Conservation (phyloP, 2,888 invertebrate species). For the Campoletis raptor region DNA sequence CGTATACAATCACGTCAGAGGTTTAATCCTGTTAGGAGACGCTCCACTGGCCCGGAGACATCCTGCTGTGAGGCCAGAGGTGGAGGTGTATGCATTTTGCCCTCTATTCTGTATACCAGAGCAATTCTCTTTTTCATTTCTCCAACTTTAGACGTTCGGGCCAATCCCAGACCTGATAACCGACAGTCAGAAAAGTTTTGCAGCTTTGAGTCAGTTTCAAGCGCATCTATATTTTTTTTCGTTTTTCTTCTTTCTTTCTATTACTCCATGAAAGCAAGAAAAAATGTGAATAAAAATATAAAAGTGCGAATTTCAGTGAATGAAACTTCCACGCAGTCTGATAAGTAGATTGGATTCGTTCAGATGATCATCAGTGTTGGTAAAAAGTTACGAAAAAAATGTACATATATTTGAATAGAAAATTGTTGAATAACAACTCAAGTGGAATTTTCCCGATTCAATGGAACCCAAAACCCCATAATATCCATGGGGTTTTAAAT, state of each 20-base stretch:
- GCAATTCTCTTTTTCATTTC: constrained; percentile 39
- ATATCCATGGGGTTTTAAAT: background rate
- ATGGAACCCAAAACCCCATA: background rate
- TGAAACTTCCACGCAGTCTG: background rate
- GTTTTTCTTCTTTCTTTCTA: background rate
- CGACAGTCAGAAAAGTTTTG: constrained; percentile 44
- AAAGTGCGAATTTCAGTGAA: background rate
- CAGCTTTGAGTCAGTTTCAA: constrained; percentile 49
- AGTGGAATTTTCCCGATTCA: background rate
- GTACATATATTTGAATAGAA: background rate
- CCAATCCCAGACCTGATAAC: constrained; percentile 65
- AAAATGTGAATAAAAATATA: background rate
- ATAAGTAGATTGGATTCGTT: background rate
- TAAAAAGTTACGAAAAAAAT: background rate
- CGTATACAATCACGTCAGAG: constrained; percentile 83
- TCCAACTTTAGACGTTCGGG: constrained; percentile 38
- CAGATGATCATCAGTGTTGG: background rate
- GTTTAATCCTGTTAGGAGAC: constrained; percentile 82
- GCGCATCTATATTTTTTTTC: background rate
- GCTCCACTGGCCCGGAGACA: constrained; percentile 80
- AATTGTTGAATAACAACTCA: background rate
- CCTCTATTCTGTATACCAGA: constrained; percentile 45
- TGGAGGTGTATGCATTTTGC: constrained; percentile 57
- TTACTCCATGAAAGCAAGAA: background rate
- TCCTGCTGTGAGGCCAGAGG: constrained; percentile 78